Conservation (phyloP, 1,140 invertebrate species). For the Scaptomyza hsui region DNA sequence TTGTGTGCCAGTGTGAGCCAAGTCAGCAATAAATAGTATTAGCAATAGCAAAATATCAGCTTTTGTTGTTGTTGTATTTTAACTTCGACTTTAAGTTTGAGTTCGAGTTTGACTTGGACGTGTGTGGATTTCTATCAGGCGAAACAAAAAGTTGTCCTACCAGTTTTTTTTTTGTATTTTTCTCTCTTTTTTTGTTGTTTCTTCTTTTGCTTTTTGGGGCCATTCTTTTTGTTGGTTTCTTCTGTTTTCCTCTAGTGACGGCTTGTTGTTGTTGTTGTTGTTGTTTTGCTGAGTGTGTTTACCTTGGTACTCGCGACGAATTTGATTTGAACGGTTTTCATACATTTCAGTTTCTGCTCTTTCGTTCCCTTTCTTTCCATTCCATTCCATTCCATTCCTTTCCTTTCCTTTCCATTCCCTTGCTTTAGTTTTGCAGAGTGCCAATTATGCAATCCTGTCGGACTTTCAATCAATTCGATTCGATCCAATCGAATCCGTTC, state of each 20-base stretch:
- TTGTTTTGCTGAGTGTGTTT: constrained; percentile 29
- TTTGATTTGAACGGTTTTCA: constrained; percentile 34
- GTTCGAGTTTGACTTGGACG: constrained; percentile 47
- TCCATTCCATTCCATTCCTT: not conserved
- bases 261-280: constrained; percentile 8
- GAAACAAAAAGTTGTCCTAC: constrained; percentile 70
- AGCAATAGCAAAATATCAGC: constrained; percentile 38
- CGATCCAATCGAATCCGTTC: not conserved
- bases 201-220: constrained; percentile 55
- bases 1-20: not conserved
- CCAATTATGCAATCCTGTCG: constrained; percentile 26
- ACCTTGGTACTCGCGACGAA: constrained; percentile 44
- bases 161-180: constrained; percentile 48
- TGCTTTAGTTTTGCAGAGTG: not conserved
- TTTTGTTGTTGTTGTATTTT: constrained; percentile 22
- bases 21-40: constrained; percentile 25
- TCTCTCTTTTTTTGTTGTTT: constrained; percentile 41
- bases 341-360: not conserved
- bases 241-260: too few relatives aligned
- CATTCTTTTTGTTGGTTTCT: constrained; percentile 41
- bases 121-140: constrained; percentile 63
- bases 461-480: constrained; percentile 30
- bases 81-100: constrained; percentile 29
- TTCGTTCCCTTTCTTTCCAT: constrained; percentile 4
- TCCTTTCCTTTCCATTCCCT: not conserved